Conservation (phyloP, 2,113 vertebrate species). For the Etheostoma spectabile region DNA sequence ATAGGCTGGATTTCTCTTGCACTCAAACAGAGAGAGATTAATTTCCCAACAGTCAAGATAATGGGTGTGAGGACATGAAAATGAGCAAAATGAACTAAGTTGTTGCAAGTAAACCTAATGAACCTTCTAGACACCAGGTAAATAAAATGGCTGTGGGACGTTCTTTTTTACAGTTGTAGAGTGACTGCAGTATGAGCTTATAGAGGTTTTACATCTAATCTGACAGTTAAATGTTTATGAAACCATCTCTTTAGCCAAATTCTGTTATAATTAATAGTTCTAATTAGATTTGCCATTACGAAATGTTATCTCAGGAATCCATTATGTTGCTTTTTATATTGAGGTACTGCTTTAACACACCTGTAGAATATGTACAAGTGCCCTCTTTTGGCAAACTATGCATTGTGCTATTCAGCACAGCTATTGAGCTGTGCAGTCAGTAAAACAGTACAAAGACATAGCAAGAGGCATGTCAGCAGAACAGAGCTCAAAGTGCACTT, state of each 20-base stretch:
- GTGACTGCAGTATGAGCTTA: background rate
- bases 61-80: background rate
- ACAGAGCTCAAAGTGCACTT: background rate
- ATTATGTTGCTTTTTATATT: conserved; percentile 7
- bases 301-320: background rate
- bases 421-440: background rate
- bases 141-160: conserved; percentile 7
- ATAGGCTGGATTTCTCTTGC: background rate
- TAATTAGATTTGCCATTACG: conserved; percentile 25
- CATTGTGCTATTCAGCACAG: background rate
- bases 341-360: background rate
- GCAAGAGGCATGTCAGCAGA: background rate
- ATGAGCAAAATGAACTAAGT: background rate
- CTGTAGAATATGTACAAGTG: background rate
- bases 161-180: background rate
- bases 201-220: conserved; percentile 6
- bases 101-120: conserved; percentile 1
- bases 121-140: conserved; percentile 2
- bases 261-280: conserved; percentile 4
- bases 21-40: background rate
- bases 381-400: background rate
- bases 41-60: conserved; percentile 14
- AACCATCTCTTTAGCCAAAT: conserved; percentile 9
- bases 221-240: background rate
- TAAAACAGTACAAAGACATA: too few species aligned